Evolutionary conservation across 2,113 vertebrate genomes (phyloP).

Genomic region (Cariama cristata): DNA sequence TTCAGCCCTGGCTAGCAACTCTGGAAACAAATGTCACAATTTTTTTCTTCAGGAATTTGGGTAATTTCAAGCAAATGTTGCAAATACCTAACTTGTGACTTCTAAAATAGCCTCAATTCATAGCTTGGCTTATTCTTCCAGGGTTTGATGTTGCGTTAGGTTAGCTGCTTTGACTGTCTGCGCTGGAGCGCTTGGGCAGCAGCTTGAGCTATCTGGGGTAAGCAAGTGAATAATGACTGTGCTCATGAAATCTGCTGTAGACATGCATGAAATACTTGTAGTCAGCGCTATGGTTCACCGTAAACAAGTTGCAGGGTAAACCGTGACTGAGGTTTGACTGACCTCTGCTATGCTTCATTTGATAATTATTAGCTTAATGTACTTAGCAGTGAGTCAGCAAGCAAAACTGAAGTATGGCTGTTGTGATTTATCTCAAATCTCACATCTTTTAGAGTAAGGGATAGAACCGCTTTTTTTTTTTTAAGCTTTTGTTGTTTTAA

Average conservation of each 20-base stretch:
- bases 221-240: fast-evolving
- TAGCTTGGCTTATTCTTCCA: not conserved
- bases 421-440: not conserved
- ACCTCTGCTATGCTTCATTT: not conserved
- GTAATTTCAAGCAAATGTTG: constrained; percentile 1
- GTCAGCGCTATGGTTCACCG: not conserved
- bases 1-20: not conserved
- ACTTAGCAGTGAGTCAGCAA: not conserved
- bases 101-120: not conserved
- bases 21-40: not conserved
- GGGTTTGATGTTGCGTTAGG: not conserved
- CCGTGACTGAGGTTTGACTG: not conserved
- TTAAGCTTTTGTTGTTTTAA: not conserved
- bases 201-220: not conserved
- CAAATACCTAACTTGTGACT: not conserved
- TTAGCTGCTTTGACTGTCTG: not conserved
- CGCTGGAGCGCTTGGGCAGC: not conserved
- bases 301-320: not conserved
- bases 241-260: not conserved
- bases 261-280: not conserved
- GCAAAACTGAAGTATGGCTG: not conserved
- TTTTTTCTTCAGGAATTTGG: constrained; percentile 16
- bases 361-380: not conserved
- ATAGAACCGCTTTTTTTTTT: not conserved
- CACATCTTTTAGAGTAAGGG: not conserved